Percentiles rank a stretch among this genome's conserved stretches.
Conservation (phyloP, 2,113 vertebrate genomes). For the Entosphenus tridentatus region DNA sequence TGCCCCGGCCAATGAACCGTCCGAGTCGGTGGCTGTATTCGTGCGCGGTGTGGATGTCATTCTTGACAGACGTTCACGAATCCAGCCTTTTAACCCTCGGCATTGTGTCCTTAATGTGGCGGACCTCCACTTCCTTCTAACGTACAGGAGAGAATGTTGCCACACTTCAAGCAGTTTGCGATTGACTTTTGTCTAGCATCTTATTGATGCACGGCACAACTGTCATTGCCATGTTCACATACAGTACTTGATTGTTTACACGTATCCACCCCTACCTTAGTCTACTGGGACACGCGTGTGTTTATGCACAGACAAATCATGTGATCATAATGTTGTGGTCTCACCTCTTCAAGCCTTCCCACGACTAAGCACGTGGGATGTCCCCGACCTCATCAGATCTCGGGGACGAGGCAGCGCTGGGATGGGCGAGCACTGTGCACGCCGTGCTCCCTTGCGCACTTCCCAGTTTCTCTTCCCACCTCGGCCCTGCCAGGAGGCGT, state of each 20-base stretch:
- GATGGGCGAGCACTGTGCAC: neutral
- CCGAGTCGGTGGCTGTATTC: neutral
- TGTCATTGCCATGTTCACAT: too few relatives aligned
- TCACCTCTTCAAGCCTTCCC: neutral
- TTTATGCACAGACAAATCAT: too few relatives aligned
- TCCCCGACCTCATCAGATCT: neutral
- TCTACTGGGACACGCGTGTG: too few relatives aligned
- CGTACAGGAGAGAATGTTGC: neutral
- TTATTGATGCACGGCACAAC: too few relatives aligned
- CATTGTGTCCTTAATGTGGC: neutral
- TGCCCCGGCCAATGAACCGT: neutral
- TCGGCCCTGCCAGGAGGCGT: slow-evolving; percentile 23
- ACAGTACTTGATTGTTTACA: too few relatives aligned
- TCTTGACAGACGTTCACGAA: neutral
- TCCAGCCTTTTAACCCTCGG: neutral
- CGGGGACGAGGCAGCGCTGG: slow-evolving; percentile 9
- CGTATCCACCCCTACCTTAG: too few relatives aligned
- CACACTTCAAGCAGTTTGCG: too few relatives aligned
- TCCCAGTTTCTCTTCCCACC: neutral
- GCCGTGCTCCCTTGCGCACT: neutral
- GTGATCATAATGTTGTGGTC: neutral
- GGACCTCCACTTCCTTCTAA: neutral
- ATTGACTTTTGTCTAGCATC: too few relatives aligned
- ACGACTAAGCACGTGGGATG: neutral
- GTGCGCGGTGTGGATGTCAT: neutral